These are phyloP conservation scores for Stomorhina lunata DNA, from an alignment of 2,888 invertebrate genomes.

Conservation along the genomic window DNA sequence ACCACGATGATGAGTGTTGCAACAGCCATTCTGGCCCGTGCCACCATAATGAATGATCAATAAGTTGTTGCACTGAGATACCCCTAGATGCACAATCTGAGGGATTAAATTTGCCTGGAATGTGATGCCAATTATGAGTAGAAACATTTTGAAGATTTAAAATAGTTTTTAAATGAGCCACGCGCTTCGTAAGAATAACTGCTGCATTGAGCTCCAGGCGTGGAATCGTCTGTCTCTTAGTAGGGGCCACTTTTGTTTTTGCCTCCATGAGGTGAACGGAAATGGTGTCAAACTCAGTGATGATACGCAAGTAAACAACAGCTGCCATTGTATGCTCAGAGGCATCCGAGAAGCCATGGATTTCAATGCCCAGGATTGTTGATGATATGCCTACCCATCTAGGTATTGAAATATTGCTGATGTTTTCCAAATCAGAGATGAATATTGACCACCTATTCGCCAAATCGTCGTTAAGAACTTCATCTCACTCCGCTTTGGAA, in stretches of 20 bases:
- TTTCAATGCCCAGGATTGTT: slow-evolving; percentile 14
- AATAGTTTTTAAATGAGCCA: slow-evolving; percentile 10
- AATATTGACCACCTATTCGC: slow-evolving; percentile 12
- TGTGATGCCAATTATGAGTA: background rate
- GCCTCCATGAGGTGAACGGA: slow-evolving; percentile 9
- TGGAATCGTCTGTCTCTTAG: slow-evolving; percentile 9
- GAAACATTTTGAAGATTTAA: background rate
- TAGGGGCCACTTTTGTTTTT: slow-evolving; percentile 32
- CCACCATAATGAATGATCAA: slow-evolving; percentile 38
- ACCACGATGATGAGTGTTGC: slow-evolving; percentile 32
- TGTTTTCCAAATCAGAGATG: background rate
- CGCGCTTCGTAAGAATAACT: slow-evolving; percentile 15
- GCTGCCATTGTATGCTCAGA: slow-evolving; percentile 16
- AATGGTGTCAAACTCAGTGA: background rate
- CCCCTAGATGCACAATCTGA: slow-evolving; percentile 43
- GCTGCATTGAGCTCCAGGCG: slow-evolving; percentile 22
- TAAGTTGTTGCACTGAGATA: slow-evolving; percentile 21
- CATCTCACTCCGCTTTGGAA: background rate
- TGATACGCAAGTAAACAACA: slow-evolving; percentile 5
- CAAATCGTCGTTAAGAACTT: slow-evolving; percentile 2
- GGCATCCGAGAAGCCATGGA: slow-evolving; percentile 17
- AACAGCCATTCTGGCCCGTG: slow-evolving; percentile 37
- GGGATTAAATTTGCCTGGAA: slow-evolving; percentile 21
- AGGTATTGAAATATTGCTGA: slow-evolving; percentile 19
- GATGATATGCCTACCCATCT: slow-evolving; percentile 12